Evolutionary conservation across 2,797 vertebrate genomes (phyloP).

Genomic region (Halcyon badia): DNA sequence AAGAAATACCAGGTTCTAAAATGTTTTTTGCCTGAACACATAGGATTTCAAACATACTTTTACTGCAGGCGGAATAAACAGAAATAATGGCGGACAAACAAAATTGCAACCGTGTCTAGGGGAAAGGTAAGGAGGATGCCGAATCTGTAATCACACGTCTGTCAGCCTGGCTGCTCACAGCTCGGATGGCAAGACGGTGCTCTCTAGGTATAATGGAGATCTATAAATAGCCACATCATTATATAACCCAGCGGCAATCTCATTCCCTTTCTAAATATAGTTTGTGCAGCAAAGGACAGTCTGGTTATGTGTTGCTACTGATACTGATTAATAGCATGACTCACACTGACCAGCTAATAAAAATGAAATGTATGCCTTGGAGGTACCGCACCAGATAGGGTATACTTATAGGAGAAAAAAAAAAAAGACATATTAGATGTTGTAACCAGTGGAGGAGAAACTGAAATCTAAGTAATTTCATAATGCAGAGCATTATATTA

Average conservation of each 20-base stretch:
- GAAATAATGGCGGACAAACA: slow-evolving; percentile 60
- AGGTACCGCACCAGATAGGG: slow-evolving; percentile 15
- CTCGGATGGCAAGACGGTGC: slow-evolving; percentile 65
- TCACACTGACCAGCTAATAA: slow-evolving; percentile 77
- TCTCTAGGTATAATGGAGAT: slow-evolving; percentile 80
- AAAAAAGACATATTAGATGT: background rate
- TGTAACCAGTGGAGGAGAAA: slow-evolving; percentile 37
- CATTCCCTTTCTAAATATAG: slow-evolving; percentile 86
- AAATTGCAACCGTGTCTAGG: slow-evolving; percentile 59
- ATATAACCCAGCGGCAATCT: slow-evolving; percentile 80
- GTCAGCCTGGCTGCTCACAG: slow-evolving; percentile 74
- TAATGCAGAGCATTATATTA: background rate
- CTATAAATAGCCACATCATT: slow-evolving; percentile 84
- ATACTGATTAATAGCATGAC: slow-evolving; percentile 77
- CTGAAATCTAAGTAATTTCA: slow-evolving; percentile 52
- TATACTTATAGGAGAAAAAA: slow-evolving; percentile 36
- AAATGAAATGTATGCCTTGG: slow-evolving; percentile 74
- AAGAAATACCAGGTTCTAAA: background rate
- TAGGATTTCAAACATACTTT: slow-evolving; percentile 40
- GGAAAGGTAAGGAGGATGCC: background rate
- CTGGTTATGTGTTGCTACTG: slow-evolving; percentile 71
- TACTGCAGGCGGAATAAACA: slow-evolving; percentile 37
- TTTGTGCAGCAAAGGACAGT: slow-evolving; percentile 76
- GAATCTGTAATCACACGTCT: slow-evolving; percentile 71
- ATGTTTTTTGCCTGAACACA: background rate